These are phyloP conservation scores for Thera obeliscata DNA, from an alignment of 2,888 invertebrate species.

Conservation along the genomic window DNA sequence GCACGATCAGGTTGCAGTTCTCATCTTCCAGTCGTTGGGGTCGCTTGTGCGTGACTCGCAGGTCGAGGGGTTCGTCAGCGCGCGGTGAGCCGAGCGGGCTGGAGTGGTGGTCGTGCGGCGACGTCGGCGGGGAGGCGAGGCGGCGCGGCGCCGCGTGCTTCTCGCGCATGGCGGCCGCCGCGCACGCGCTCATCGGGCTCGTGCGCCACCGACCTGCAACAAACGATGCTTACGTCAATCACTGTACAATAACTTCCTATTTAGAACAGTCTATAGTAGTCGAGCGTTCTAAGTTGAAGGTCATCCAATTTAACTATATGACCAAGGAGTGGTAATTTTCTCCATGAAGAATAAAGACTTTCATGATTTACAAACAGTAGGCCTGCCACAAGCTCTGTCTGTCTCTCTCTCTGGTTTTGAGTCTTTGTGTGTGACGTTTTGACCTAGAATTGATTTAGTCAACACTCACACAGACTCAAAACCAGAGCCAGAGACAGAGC, in stretches of 20 bases:
- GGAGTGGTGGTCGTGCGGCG: conserved; percentile 74
- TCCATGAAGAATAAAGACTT: not conserved
- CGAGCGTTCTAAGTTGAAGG: not conserved
- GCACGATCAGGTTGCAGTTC: conserved; percentile 91
- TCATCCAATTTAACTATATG: not conserved
- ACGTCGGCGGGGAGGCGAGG: conserved; percentile 86
- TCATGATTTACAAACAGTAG: not conserved
- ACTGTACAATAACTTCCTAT: conserved; percentile 7
- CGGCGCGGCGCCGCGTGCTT: conserved; percentile 96
- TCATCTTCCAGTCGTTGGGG: conserved; percentile 90
- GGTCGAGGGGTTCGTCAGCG: conserved; percentile 92
- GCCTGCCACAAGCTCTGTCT: no score
- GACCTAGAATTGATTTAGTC: no score
- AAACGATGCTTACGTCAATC: conserved; percentile 46
- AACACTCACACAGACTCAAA: no score
- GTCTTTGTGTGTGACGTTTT: no score
- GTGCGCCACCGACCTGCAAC: conserved; percentile 83
- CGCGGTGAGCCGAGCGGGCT: conserved; percentile 81
- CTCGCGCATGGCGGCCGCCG: conserved; percentile 90
- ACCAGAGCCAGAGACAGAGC: no score
- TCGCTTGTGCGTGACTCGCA: conserved; percentile 94
- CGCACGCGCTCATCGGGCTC: conserved; percentile 90
- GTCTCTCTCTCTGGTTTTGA: no score
- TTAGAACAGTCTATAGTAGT: not conserved
- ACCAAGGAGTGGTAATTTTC: not conserved